Conservation (phyloP, 2,888 invertebrate genomes). For the Chromoteleia sp. region DNA sequence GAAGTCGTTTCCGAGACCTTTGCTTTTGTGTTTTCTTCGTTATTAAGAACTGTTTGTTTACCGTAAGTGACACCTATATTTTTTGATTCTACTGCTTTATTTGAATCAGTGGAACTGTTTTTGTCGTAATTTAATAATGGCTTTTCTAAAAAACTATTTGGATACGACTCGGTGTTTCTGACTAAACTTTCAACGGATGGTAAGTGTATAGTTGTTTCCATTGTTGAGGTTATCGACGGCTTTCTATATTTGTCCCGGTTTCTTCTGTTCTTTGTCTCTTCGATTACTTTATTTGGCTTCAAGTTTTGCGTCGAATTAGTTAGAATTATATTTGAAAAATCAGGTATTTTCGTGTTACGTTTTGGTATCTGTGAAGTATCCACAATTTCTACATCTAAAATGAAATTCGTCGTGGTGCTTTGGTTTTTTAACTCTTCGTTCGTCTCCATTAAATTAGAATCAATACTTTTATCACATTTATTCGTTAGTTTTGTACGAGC, state of each 20-base stretch:
- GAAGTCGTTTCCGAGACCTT: too few relatives aligned
- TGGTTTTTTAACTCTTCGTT: conserved; percentile 31
- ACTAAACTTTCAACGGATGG: background rate
- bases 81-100: too few relatives aligned
- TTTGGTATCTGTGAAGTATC: background rate
- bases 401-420: background rate
- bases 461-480: conserved; percentile 51
- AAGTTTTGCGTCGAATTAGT: background rate
- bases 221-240: background rate
- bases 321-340: background rate
- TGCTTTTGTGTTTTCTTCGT: too few relatives aligned
- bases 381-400: conserved; percentile 13
- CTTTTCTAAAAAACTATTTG: background rate
- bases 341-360: background rate
- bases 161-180: background rate
- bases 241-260: background rate
- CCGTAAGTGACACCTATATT: too few relatives aligned
- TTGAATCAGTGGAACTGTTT: background rate
- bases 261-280: background rate
- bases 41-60: too few relatives aligned
- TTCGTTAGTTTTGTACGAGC: background rate
- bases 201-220: background rate
- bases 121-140: background rate
- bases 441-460: conserved; percentile 71
- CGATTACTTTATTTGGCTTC: background rate